Conservation (phyloP, 2,888 invertebrate species). For the Dexiosoma caninum region DNA sequence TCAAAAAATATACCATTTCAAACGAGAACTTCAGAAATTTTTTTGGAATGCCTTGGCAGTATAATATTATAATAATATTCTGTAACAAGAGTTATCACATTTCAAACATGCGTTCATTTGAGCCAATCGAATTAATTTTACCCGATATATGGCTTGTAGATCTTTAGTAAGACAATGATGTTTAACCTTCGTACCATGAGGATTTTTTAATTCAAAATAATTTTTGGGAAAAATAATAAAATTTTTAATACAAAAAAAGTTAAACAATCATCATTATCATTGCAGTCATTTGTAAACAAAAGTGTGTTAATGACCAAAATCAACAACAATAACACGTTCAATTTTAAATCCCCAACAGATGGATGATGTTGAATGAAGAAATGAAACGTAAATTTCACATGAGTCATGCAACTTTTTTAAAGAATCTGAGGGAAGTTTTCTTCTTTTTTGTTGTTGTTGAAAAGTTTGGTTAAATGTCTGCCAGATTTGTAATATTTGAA, state of each 20-base stretch:
- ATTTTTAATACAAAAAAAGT: neutral
- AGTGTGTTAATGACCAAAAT: slow-evolving; percentile 68
- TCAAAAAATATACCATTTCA: too few species aligned
- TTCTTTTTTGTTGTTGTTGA: neutral
- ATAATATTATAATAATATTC: too few species aligned
- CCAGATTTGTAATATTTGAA: neutral
- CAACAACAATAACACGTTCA: slow-evolving; percentile 16
- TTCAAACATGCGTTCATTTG: too few species aligned
- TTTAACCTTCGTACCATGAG: too few species aligned
- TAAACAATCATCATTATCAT: slow-evolving; percentile 18
- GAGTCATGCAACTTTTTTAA: slow-evolving; percentile 43
- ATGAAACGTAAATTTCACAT: slow-evolving; percentile 17
- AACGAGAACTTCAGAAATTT: too few species aligned
- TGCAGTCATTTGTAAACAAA: slow-evolving; percentile 56
- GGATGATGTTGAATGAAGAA: slow-evolving; percentile 48
- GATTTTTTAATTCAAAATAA: neutral
- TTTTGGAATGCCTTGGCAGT: too few species aligned
- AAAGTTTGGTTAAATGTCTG: neutral
- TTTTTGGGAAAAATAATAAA: neutral
- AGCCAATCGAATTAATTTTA: too few species aligned
- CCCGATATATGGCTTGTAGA: too few species aligned
- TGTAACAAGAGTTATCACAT: too few species aligned
- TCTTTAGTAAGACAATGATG: too few species aligned
- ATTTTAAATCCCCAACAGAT: slow-evolving; percentile 50
- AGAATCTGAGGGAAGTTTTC: neutral